Evolutionary conservation across 2,113 vertebrate genomes (phyloP).

Genomic region (Nycticryphes semicollaris): DNA sequence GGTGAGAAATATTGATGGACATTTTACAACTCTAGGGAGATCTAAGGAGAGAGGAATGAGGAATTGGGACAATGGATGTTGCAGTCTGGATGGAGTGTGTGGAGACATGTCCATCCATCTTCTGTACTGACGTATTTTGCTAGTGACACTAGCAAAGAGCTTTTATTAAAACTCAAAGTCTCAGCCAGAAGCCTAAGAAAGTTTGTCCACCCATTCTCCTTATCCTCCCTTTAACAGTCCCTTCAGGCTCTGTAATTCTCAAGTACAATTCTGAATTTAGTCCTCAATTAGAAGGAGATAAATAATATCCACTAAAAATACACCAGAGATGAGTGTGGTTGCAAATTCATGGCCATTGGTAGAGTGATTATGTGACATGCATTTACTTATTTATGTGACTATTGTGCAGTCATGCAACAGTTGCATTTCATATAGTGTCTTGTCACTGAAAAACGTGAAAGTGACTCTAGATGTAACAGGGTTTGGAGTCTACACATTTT

Average conservation of each 20-base stretch:
- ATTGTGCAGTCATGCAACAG: background rate
- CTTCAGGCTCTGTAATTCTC: background rate
- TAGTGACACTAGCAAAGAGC: background rate
- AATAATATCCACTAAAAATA: background rate
- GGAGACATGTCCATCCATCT: background rate
- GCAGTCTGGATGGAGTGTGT: background rate
- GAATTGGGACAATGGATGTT: background rate
- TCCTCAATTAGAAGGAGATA: background rate
- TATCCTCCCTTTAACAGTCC: background rate
- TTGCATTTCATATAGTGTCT: background rate
- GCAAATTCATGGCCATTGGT: background rate
- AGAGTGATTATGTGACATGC: background rate
- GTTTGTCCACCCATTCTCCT: background rate
- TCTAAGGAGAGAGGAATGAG: background rate
- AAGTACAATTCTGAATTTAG: background rate
- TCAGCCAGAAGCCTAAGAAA: background rate
- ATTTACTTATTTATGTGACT: background rate
- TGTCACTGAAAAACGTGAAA: background rate
- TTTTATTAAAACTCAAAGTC: background rate
- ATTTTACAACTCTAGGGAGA: background rate
- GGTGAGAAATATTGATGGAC: background rate
- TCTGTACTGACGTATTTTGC: background rate
- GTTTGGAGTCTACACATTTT: background rate
- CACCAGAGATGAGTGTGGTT: background rate
- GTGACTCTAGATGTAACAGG: background rate